Conservation (phyloP, 2,797 vertebrate genomes). For the Ctenopoma kingsleyae region DNA sequence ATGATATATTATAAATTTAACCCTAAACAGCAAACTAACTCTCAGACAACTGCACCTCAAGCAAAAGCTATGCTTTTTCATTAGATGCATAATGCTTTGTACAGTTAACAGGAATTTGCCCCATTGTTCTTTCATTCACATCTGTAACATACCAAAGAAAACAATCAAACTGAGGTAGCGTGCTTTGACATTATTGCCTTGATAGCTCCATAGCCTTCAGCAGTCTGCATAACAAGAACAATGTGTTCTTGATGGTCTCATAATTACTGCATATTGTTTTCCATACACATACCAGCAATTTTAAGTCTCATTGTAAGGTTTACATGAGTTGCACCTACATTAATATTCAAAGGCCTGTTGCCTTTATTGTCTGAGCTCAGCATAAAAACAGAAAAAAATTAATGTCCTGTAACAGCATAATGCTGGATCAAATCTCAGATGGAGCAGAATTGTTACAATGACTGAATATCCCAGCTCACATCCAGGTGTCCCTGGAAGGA, state of each 20-base stretch:
- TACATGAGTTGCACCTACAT: slow-evolving; percentile 51
- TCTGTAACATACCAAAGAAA: slow-evolving; percentile 47
- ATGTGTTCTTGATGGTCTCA: slow-evolving; percentile 55
- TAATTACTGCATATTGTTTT: slow-evolving; percentile 66
- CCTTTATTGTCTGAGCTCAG: slow-evolving; percentile 63
- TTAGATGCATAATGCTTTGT: slow-evolving; percentile 11
- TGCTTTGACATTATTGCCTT: slow-evolving; percentile 53
- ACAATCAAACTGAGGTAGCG: slow-evolving; percentile 43
- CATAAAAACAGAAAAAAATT: slow-evolving; percentile 53
- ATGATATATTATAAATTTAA: too few relatives aligned
- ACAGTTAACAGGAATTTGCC: slow-evolving; percentile 31
- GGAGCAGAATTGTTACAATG: slow-evolving; percentile 65
- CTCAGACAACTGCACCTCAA: slow-evolving; percentile 4
- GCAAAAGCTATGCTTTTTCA: slow-evolving; percentile 29
- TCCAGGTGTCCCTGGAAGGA: slow-evolving; percentile 78
- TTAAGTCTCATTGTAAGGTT: slow-evolving; percentile 36
- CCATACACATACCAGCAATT: slow-evolving; percentile 44
- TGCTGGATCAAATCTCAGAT: slow-evolving; percentile 69
- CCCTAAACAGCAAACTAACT: neutral
- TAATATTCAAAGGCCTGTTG: slow-evolving; percentile 62
- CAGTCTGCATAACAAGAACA: slow-evolving; percentile 56
- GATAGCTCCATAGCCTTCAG: slow-evolving; percentile 53
- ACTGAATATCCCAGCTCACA: slow-evolving; percentile 66
- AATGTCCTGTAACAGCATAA: slow-evolving; percentile 29
- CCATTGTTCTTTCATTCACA: slow-evolving; percentile 54